Conservation (phyloP, 2,113 vertebrate species). For the Phycodurus eques region DNA sequence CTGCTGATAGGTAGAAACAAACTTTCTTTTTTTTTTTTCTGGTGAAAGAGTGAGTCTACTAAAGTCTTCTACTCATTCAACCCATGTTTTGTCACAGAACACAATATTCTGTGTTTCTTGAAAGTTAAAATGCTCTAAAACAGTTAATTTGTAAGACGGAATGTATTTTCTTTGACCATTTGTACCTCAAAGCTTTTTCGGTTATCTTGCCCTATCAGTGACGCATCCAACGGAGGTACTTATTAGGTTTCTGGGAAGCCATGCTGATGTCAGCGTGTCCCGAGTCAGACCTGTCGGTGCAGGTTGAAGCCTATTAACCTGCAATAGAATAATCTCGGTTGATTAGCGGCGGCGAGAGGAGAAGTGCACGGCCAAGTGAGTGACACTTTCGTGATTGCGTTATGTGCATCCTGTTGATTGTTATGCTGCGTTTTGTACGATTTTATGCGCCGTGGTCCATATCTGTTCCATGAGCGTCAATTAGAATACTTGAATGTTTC, state of each 20-base stretch:
- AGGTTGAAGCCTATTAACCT: slow-evolving; percentile 13
- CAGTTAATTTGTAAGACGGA: background rate
- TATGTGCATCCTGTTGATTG: background rate
- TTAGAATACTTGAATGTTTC: slow-evolving; percentile 6
- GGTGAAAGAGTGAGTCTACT: no score
- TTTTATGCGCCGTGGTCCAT: background rate
- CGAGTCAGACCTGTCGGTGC: slow-evolving; percentile 57
- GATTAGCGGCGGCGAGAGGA: slow-evolving; percentile 1
- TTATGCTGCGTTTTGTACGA: background rate
- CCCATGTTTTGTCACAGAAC: no score
- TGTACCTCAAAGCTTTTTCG: slow-evolving; percentile 17
- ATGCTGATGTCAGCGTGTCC: slow-evolving; percentile 65
- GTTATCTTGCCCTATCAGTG: slow-evolving; percentile 31
- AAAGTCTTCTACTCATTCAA: no score
- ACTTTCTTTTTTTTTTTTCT: no score
- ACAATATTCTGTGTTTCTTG: no score
- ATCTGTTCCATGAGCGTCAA: background rate
- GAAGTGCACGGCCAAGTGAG: background rate
- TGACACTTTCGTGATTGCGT: background rate
- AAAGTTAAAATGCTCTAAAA: no score
- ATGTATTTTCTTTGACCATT: background rate
- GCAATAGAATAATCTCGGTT: slow-evolving; percentile 19
- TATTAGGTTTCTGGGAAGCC: slow-evolving; percentile 57
- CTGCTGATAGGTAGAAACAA: no score
- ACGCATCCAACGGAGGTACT: slow-evolving; percentile 42